Percentiles rank a stretch among this genome's conserved stretches.
Conservation (phyloP, 2,888 invertebrate genomes). For the Sycophila texana region DNA sequence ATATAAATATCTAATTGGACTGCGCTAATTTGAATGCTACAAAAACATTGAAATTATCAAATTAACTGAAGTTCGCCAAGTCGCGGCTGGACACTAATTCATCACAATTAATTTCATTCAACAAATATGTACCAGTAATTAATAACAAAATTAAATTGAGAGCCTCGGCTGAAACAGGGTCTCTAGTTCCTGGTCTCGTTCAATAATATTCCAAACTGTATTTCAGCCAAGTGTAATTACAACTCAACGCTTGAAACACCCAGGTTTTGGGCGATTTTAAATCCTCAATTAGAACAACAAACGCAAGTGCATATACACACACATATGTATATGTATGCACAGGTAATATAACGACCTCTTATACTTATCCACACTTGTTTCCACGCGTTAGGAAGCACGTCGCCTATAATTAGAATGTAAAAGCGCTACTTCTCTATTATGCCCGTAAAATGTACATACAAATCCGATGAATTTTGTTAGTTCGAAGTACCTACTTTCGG, state of each 20-base stretch:
- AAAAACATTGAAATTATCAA: no score
- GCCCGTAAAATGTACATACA: no score
- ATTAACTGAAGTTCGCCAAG: no score
- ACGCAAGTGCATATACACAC: neutral
- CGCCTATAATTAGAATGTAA: no score
- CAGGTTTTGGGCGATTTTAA: conserved; percentile 26
- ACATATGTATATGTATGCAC: neutral
- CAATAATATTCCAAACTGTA: conserved; percentile 29
- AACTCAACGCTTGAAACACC: conserved; percentile 14
- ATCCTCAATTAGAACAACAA: conserved; percentile 29
- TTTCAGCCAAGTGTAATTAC: conserved; percentile 22
- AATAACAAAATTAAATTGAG: conserved; percentile 35
- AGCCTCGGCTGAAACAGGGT: neutral
- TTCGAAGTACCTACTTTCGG: no score
- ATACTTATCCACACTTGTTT: conserved; percentile 13
- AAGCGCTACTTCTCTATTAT: no score
- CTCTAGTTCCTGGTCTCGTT: neutral
- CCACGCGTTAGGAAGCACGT: no score
- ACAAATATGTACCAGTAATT: conserved; percentile 24
- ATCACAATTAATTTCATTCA: conserved; percentile 1
- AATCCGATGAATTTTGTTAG: no score
- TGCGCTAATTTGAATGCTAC: no score
- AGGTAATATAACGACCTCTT: conserved; percentile 28
- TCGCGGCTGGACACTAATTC: neutral
- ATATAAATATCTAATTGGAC: no score